phyloP scores from a whole-genome alignment of 2,797 vertebrate species.

The Amblyopsis hoosieri region DNA sequence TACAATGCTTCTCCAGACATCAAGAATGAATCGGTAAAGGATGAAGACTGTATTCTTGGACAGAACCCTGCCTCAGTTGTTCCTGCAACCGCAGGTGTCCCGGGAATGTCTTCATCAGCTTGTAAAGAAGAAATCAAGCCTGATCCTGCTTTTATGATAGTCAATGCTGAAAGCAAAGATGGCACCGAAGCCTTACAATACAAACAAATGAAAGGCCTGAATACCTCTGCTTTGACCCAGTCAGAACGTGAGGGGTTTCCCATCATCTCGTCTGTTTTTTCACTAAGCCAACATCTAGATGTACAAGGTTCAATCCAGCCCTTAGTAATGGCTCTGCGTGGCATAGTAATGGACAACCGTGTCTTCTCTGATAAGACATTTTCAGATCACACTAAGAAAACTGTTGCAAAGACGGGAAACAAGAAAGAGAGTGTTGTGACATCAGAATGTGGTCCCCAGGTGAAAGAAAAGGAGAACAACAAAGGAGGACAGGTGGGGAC shows the following conservation, averaged over 20 bases:
- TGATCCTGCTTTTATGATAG: slow-evolving; percentile 23
- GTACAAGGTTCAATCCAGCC: slow-evolving; percentile 61
- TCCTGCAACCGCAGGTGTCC: slow-evolving; percentile 11
- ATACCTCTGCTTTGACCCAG: slow-evolving; percentile 36
- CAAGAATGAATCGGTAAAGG: slow-evolving; percentile 27
- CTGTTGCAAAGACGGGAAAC: slow-evolving; percentile 6
- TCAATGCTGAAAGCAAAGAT: slow-evolving; percentile 10
- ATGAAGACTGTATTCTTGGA: background rate
- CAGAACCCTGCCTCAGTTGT: slow-evolving; percentile 34
- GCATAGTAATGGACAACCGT: slow-evolving; percentile 65
- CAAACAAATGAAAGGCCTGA: slow-evolving; percentile 25
- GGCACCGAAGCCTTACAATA: background rate
- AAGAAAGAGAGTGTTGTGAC: background rate
- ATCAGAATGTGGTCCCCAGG: background rate
- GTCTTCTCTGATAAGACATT: slow-evolving; percentile 6
- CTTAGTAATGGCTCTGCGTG: slow-evolving; percentile 65
- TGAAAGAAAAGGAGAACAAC: slow-evolving; percentile 9
- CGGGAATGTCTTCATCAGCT: slow-evolving; percentile 25
- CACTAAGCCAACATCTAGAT: slow-evolving; percentile 77
- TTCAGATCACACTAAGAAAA: slow-evolving; percentile 24
- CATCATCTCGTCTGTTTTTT: slow-evolving; percentile 94
- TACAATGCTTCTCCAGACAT: slow-evolving; percentile 24
- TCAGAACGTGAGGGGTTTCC: slow-evolving; percentile 77
- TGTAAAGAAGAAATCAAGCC: slow-evolving; percentile 27
- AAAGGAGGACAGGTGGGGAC: background rate